Conservation (phyloP, 1,140 invertebrate species). For the Helicoverpa armigera region DNA sequence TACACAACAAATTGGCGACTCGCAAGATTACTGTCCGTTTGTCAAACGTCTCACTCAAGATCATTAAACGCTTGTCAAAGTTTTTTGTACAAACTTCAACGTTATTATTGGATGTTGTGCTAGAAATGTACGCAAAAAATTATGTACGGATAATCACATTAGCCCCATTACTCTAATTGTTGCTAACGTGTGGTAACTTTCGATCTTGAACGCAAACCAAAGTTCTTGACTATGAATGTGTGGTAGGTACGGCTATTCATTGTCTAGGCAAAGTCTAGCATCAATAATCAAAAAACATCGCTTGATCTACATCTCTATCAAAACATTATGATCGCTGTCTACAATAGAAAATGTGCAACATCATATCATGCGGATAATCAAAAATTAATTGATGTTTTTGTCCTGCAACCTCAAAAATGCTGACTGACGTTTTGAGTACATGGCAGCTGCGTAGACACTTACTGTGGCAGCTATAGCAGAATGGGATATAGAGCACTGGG, state of each 20-base stretch:
- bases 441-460: neutral
- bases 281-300: neutral
- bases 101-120: conserved; percentile 44
- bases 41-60: conserved; percentile 52
- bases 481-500: neutral
- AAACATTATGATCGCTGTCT: conserved; percentile 17
- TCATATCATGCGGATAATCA: conserved; percentile 22
- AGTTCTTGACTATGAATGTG: neutral
- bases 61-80: conserved; percentile 51
- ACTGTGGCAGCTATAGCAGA: too few relatives aligned
- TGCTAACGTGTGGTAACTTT: conserved; percentile 49
- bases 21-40: conserved; percentile 56
- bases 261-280: conserved; percentile 1
- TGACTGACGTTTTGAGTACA: conserved; percentile 36
- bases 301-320: conserved; percentile 23
- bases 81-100: conserved; percentile 46
- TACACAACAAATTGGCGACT: conserved; percentile 53
- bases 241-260: conserved; percentile 12
- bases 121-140: conserved; percentile 46
- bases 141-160: conserved; percentile 47
- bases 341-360: conserved; percentile 35
- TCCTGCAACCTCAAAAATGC: neutral
- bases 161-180: conserved; percentile 50
- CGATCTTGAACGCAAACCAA: conserved; percentile 36
- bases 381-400: conserved; percentile 35